Percentiles rank a stretch among this genome's conserved stretches.
Evolutionary conservation across 1,140 invertebrate genomes (phyloP).

Genomic region (Pemphigus obesinymphae): DNA sequence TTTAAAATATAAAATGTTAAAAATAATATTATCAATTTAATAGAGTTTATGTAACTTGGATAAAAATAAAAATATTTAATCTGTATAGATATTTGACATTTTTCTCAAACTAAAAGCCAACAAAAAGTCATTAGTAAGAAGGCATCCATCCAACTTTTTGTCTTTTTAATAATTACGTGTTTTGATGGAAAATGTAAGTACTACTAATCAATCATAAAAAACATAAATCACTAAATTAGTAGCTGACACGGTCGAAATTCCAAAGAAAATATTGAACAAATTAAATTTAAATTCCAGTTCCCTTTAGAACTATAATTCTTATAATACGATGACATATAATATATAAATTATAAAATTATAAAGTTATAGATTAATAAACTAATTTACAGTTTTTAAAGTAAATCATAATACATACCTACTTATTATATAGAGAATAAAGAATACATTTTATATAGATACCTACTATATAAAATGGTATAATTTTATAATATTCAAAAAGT

Average conservation of each 20-base stretch:
- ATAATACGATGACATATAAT: too few relatives aligned
- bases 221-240: neutral
- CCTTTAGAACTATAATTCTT: neutral
- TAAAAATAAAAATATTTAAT: conserved; percentile 15
- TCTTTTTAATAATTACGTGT: neutral
- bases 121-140: neutral
- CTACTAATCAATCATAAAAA: neutral
- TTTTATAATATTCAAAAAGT: too few relatives aligned
- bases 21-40: too few relatives aligned
- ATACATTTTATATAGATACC: too few relatives aligned
- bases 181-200: neutral
- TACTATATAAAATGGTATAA: too few relatives aligned
- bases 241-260: neutral
- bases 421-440: too few relatives aligned
- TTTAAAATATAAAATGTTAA: too few relatives aligned
- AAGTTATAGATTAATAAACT: too few relatives aligned
- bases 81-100: neutral
- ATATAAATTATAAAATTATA: too few relatives aligned
- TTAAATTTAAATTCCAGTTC: neutral
- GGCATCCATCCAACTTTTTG: neutral
- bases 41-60: neutral
- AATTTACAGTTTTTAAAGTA: too few relatives aligned
- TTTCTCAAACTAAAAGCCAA: neutral
- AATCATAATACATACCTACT: too few relatives aligned
- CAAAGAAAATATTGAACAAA: neutral